These are phyloP conservation scores for Caenorhabditis japonica DNA, from an alignment of 2,888 invertebrate genomes.

Conservation along the genomic window DNA sequence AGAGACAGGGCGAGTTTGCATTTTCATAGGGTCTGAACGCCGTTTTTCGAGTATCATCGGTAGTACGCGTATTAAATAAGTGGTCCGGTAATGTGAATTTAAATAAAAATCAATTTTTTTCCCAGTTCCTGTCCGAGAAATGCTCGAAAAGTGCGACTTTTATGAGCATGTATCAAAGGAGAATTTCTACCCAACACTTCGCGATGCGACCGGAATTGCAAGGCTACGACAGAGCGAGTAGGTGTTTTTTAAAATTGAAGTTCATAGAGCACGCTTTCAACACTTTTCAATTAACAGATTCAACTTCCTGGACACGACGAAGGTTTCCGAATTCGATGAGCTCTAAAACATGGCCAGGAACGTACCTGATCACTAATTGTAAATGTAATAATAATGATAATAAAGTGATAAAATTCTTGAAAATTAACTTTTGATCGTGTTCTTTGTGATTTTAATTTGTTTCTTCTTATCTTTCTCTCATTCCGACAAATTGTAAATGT, in stretches of 20 bases:
- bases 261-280: background rate
- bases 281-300: constrained; percentile 11
- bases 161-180: constrained; percentile 71
- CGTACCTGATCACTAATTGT: constrained; percentile 17
- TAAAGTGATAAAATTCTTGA: too few relatives aligned
- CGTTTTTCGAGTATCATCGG: too few relatives aligned
- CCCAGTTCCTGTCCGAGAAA: constrained; percentile 5
- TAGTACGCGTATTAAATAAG: too few relatives aligned
- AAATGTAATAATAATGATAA: constrained; percentile 2
- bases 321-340: constrained; percentile 30
- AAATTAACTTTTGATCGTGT: constrained; percentile 26
- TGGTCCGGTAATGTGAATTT: too few relatives aligned
- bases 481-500: constrained; percentile 15
- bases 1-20: too few relatives aligned
- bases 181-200: constrained; percentile 75
- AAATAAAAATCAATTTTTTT: too few relatives aligned
- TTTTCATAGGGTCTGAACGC: too few relatives aligned
- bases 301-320: constrained; percentile 35
- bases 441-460: too few relatives aligned
- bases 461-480: constrained; percentile 21
- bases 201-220: constrained; percentile 75
- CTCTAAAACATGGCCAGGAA: constrained; percentile 22
- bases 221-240: constrained; percentile 59
- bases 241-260: too few relatives aligned
- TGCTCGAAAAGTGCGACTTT: constrained; percentile 72